Percentiles rank a stretch among this genome's conserved stretches.
These are phyloP conservation scores for Ptycholaimellus sp. DNA, from an alignment of 2,888 invertebrate genomes.

Conservation along the genomic window DNA sequence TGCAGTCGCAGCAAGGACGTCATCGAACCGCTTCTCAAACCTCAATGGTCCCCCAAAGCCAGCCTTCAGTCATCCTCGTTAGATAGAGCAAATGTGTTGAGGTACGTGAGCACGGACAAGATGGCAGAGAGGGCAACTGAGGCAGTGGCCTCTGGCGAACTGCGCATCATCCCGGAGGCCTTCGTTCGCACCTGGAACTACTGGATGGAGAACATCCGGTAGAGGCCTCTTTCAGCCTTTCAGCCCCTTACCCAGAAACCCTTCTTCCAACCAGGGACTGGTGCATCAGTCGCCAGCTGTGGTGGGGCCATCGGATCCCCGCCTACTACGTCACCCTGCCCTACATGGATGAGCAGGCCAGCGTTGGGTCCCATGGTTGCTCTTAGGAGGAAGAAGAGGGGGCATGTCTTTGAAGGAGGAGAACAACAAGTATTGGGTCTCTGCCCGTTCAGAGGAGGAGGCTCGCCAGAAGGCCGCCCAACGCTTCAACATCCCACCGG, in stretches of 20 bases:
- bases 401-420: slow-evolving; percentile 10
- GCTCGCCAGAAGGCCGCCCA: slow-evolving; percentile 52
- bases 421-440: slow-evolving; percentile 39
- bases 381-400: not conserved
- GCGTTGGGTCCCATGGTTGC: not conserved
- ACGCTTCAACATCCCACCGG: slow-evolving; percentile 38
- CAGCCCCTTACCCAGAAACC: slow-evolving; percentile 1
- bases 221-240: not conserved
- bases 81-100: too few species aligned
- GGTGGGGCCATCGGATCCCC: slow-evolving; percentile 98
- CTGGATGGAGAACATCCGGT: slow-evolving; percentile 78
- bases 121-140: slow-evolving; percentile 67
- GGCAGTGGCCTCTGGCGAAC: slow-evolving; percentile 38
- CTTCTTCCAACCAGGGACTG: slow-evolving; percentile 66
- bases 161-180: slow-evolving; percentile 66
- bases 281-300: slow-evolving; percentile 88
- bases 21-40: slow-evolving; percentile 77
- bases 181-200: slow-evolving; percentile 77
- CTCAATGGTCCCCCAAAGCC: too few species aligned
- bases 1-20: slow-evolving; percentile 81
- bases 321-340: slow-evolving; percentile 64
- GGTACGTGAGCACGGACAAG: slow-evolving; percentile 53
- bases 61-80: too few species aligned
- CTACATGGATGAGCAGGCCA: slow-evolving; percentile 4
- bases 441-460: slow-evolving; percentile 41